Evolutionary conservation across 2,797 vertebrate species (phyloP).

Genomic region (Sebastes diaconus): DNA sequence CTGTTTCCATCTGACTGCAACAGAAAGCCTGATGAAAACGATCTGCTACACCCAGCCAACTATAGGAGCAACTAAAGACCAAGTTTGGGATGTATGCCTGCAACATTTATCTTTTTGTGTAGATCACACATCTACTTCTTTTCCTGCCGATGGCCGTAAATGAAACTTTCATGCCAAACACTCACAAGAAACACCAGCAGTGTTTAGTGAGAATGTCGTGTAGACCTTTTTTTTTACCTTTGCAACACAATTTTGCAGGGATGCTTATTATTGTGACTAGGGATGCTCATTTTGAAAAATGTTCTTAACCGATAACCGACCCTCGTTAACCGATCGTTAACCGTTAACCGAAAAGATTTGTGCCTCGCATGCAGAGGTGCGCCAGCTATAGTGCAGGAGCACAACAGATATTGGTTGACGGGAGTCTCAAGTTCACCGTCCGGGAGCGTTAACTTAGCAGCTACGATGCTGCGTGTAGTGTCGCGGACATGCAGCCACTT

Average conservation of each 20-base stretch:
- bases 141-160: background rate
- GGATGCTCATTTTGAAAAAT: background rate
- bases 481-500: no score
- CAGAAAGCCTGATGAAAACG: constrained; percentile 12
- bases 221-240: background rate
- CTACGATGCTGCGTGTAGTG: no score
- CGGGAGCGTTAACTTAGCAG: no score
- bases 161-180: background rate
- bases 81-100: background rate
- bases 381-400: no score
- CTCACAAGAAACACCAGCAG: background rate
- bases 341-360: no score
- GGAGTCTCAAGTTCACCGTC: no score
- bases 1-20: constrained; percentile 14
- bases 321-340: no score
- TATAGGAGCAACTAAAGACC: background rate
- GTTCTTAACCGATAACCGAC: no score
- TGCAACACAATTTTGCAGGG: background rate
- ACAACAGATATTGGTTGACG: no score
- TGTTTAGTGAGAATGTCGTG: background rate
- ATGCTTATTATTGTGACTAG: background rate
- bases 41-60: background rate
- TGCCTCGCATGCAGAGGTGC: no score
- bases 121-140: background rate
- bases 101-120: background rate